Conservation (phyloP, 35 echinoderm and acorn worm genomes). For the Diadema setosum region DNA sequence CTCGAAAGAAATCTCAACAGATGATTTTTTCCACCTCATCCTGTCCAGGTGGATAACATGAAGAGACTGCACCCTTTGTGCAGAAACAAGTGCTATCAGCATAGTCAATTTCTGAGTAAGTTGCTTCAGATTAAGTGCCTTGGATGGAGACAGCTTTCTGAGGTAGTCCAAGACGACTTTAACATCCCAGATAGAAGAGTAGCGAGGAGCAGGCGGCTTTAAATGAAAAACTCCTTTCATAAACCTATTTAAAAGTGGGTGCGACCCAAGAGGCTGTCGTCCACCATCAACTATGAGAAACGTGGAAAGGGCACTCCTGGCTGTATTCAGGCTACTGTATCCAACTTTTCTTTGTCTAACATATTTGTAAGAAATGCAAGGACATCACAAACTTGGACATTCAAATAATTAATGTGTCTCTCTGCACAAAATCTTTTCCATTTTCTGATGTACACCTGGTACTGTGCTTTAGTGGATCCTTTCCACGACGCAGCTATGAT, state of each 20-base stretch:
- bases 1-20: neutral
- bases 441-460: slow-evolving; percentile 38
- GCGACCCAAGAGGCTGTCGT: neutral
- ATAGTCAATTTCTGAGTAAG: neutral
- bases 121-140: neutral
- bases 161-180: slow-evolving; percentile 12
- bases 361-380: neutral
- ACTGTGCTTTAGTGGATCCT: slow-evolving; percentile 44
- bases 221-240: slow-evolving; percentile 44
- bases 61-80: neutral
- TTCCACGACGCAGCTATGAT: slow-evolving; percentile 71
- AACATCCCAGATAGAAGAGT: slow-evolving; percentile 8
- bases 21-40: no score
- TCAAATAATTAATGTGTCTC: slow-evolving; percentile 20
- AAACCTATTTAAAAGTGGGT: slow-evolving; percentile 32
- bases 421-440: slow-evolving; percentile 58
- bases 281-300: neutral
- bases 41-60: no score
- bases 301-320: slow-evolving; percentile 12
- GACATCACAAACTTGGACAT: neutral
- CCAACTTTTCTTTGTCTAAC: neutral
- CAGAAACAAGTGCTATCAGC: neutral
- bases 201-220: neutral
- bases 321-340: slow-evolving; percentile 58
- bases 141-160: neutral